Evolutionary conservation across 2,113 vertebrate genomes (phyloP).

Genomic region (Tupaia tana): DNA sequence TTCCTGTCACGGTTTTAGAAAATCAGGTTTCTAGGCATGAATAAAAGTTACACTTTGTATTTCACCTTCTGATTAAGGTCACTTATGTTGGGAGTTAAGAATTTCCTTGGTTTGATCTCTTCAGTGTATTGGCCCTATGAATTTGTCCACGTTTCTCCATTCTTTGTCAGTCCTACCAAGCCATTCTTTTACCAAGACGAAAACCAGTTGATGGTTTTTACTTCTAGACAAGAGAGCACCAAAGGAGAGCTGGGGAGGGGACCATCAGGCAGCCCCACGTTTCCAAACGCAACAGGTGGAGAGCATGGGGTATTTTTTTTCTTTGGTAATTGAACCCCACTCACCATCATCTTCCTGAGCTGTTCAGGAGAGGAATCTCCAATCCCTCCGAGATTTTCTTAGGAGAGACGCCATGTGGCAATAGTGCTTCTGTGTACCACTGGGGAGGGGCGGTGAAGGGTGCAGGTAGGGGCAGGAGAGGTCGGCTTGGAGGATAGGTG

Average conservation of each 20-base stretch:
- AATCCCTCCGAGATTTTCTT: not conserved
- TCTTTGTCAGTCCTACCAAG: not conserved
- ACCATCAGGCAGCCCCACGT: not conserved
- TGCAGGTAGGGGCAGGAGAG: not conserved
- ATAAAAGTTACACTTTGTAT: not conserved
- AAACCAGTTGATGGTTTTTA: not conserved
- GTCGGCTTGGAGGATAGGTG: not conserved
- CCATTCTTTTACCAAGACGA: not conserved
- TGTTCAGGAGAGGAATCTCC: not conserved
- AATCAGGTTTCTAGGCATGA: not conserved
- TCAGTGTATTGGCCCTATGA: not conserved
- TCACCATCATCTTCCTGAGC: not conserved
- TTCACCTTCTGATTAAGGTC: conserved; percentile 20
- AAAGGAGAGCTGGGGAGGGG: not conserved
- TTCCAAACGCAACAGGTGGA: conserved; percentile 54
- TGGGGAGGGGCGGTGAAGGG: not conserved
- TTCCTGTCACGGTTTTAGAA: not conserved
- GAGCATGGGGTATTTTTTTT: not conserved
- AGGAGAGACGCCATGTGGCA: not conserved
- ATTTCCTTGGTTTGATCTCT: not conserved
- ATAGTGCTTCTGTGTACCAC: not conserved
- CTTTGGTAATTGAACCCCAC: not conserved
- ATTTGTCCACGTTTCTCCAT: conserved; percentile 8
- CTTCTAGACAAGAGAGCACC: not conserved
- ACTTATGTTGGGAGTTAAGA: not conserved